Percentiles rank a stretch among this genome's conserved stretches.
Conservation (phyloP, 2,113 vertebrate genomes). For the Taurulus bubalis region DNA sequence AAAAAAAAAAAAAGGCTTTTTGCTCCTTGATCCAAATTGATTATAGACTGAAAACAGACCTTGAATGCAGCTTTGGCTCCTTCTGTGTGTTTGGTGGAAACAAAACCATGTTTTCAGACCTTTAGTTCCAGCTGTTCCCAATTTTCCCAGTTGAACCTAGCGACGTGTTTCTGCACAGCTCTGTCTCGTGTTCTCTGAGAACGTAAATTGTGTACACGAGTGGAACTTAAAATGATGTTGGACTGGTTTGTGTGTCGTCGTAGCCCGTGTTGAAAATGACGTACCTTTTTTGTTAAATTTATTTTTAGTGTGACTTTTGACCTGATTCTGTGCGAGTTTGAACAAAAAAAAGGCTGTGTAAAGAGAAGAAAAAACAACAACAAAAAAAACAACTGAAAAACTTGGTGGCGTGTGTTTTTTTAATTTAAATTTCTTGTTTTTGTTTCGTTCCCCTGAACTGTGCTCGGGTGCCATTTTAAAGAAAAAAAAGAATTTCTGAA, state of each 20-base stretch:
- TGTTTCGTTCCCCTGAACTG: slow-evolving; percentile 47
- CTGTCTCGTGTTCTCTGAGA: background rate
- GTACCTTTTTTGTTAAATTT: slow-evolving; percentile 17
- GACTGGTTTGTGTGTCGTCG: slow-evolving; percentile 57
- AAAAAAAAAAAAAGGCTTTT: background rate
- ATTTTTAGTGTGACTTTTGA: slow-evolving; percentile 59
- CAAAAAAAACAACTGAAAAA: slow-evolving; percentile 41
- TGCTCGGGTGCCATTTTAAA: slow-evolving; percentile 75
- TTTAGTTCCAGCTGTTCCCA: background rate
- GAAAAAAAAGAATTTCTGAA: slow-evolving; percentile 56
- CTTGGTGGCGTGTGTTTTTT: slow-evolving; percentile 32
- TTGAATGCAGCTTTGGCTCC: background rate
- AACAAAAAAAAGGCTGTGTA: slow-evolving; percentile 58
- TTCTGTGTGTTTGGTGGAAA: slow-evolving; percentile 26
- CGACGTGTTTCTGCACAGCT: slow-evolving; percentile 44
- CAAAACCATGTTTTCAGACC: background rate
- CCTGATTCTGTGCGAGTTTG: slow-evolving; percentile 60
- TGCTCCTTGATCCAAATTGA: background rate
- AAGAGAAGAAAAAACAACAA: slow-evolving; percentile 17
- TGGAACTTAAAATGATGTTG: slow-evolving; percentile 10
- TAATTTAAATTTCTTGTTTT: background rate
- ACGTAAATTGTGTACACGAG: background rate
- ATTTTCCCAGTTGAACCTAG: background rate
- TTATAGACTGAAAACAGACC: background rate
- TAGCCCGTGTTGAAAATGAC: slow-evolving; percentile 60